Percentiles rank a stretch among this genome's conserved stretches.
phyloP scores from a whole-genome alignment of 2,888 invertebrate species.

The Drosophila borealis region DNA sequence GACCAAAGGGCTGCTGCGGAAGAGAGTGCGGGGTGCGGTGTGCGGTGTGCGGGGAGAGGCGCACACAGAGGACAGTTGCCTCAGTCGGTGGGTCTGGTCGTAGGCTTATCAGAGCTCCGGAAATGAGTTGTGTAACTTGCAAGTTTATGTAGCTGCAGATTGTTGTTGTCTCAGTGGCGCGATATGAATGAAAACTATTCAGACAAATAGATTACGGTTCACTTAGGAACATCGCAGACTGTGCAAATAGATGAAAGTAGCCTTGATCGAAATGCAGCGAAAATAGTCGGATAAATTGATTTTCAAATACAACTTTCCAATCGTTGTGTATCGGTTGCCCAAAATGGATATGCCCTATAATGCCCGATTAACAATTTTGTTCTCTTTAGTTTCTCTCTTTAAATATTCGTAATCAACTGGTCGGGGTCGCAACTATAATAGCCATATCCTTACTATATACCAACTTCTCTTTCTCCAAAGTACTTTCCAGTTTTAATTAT shows the following conservation, averaged over 20 bases:
- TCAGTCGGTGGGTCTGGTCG: slow-evolving; percentile 21
- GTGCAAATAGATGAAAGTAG: not conserved
- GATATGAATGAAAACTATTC: slow-evolving; percentile 31
- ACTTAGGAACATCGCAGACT: not conserved
- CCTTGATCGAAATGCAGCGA: not conserved
- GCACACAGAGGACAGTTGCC: slow-evolving; percentile 17
- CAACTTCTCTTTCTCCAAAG: too few relatives aligned
- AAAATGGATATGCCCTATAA: too few relatives aligned
- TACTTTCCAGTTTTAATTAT: too few relatives aligned
- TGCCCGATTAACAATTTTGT: too few relatives aligned
- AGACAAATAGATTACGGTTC: slow-evolving; percentile 31
- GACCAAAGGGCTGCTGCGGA: not conserved
- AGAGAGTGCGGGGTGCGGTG: not conserved
- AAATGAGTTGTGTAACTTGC: slow-evolving; percentile 77
- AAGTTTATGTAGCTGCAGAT: slow-evolving; percentile 53
- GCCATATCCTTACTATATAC: too few relatives aligned
- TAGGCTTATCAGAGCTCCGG: slow-evolving; percentile 70
- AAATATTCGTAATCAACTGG: too few relatives aligned
- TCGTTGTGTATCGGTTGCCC: too few relatives aligned
- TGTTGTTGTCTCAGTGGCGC: not conserved
- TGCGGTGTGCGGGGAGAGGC: not conserved
- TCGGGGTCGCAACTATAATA: too few relatives aligned
- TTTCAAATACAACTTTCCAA: not conserved
- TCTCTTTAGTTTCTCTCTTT: too few relatives aligned
- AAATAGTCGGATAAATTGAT: not conserved